Base-by-base conservation (phyloP, 2,113 vertebrate species). In the Apaloderma vittatum region DNA sequence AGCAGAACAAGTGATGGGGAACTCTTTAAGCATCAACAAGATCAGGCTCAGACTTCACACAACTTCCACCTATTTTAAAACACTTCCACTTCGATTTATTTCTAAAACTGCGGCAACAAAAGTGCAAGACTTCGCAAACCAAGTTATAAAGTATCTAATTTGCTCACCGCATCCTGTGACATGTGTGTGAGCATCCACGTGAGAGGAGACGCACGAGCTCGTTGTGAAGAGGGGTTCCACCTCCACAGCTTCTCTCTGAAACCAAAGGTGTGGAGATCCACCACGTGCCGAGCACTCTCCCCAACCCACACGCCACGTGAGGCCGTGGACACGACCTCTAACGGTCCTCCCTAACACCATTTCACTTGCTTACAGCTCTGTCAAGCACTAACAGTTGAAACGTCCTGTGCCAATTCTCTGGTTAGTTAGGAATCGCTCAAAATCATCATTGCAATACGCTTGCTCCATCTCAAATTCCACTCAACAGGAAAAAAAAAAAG, bases 61-160 rank as follows among this genome's bases (percentile, higher is more conserved):
- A 85, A 27, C 12, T 93, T 73, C 73, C 76, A 74, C 29, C 55
- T 40, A 62, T 81, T 93, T 65, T 26, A 91, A 89, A 78, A 57
- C 32, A 32, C 37, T 85, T 87, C 72, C 73, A 86, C 51, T 4
- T 54, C 26, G 34, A 73, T 63, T 74, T 93, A 86, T 95, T 96
- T 94, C 90, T 79, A 75, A 91, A 90, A 86, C 34, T 49, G 76
- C 71, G 66, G 54, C 66, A 93, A 80, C 68, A 91, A 20, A 77
- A 90, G 62, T 9, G 4, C 59, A 73, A 82, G 94, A 40, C 45
- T 77, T 19, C 10, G 23, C 34, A 49, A 70, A 79, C 72, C 30
- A 24, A 78, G 90, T 87, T 4, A 43, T 58, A 22, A 87, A 67
- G 51, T 30, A 62, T 34, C 43, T n/a, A 0, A 52, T 37, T 29